These are phyloP conservation scores for Oryzias woworae DNA, from an alignment of 2,113 vertebrate genomes.

Conservation along the genomic window DNA sequence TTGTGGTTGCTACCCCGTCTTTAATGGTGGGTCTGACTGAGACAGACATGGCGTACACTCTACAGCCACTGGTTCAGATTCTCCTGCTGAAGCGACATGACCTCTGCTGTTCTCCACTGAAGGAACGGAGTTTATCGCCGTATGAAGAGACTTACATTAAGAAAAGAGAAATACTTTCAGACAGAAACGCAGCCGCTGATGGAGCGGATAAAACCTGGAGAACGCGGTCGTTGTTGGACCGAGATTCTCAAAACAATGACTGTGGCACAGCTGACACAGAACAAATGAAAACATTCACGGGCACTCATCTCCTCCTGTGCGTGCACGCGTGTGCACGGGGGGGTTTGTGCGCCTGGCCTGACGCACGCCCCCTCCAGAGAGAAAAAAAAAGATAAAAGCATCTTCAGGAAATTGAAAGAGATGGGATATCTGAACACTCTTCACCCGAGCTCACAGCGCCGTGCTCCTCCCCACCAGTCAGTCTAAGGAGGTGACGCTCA, in stretches of 20 bases:
- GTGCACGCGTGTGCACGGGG: conserved; percentile 28
- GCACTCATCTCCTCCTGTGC: conserved; percentile 14
- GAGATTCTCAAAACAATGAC: conserved; percentile 50
- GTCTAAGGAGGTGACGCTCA: not conserved
- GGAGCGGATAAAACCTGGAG: not conserved
- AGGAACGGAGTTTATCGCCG: not conserved
- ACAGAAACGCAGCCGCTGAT: too few species aligned
- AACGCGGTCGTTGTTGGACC: conserved; percentile 45
- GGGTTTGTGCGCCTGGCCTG: conserved; percentile 16
- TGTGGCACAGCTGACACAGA: conserved; percentile 71
- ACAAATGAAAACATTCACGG: conserved; percentile 76
- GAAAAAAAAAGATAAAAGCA: not conserved
- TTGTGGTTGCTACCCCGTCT: too few species aligned
- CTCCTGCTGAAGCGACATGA: too few species aligned
- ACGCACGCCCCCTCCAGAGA: too few species aligned
- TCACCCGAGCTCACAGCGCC: conserved; percentile 41
- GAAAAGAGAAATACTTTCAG: too few species aligned
- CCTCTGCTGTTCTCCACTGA: conserved; percentile 13
- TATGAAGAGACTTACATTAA: too few species aligned
- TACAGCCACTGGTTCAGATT: conserved; percentile 48
- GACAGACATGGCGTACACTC: conserved; percentile 40
- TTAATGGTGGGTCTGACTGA: too few species aligned
- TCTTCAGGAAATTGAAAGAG: conserved; percentile 56
- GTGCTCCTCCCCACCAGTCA: conserved; percentile 42
- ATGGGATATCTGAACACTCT: conserved; percentile 65